phyloP scores from a whole-genome alignment of 2,113 vertebrate species.

The Acrocephalus kingi region DNA sequence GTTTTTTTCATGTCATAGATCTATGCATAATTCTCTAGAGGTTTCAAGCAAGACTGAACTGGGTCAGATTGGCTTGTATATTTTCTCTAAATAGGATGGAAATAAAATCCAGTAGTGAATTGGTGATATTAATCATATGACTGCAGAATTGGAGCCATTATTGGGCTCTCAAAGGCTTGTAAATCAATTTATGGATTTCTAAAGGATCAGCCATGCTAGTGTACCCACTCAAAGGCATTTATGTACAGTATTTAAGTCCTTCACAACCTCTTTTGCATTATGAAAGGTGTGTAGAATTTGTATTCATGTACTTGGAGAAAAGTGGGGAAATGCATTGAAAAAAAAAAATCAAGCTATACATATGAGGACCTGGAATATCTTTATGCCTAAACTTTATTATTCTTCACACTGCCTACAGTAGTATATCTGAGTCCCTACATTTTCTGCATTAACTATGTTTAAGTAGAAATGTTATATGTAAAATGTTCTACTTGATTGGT shows the following conservation, averaged over 20 bases:
- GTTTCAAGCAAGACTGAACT: constrained; percentile 53
- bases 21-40: constrained; percentile 44
- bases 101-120: constrained; percentile 15
- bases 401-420: not conserved
- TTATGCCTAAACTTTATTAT: not conserved
- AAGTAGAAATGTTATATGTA: not conserved
- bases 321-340: not conserved
- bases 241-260: not conserved
- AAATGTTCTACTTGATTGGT: not conserved
- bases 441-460: not conserved
- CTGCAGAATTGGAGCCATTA: constrained; percentile 12
- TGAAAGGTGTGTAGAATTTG: not conserved
- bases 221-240: not conserved
- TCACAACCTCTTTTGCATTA: not conserved
- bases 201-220: not conserved
- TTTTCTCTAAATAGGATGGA: constrained; percentile 46
- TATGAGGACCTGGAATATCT: not conserved
- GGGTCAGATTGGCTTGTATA: constrained; percentile 41
- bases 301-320: not conserved
- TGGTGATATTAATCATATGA: constrained; percentile 40
- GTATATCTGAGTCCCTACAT: not conserved
- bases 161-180: not conserved
- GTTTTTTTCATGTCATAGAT: not conserved
- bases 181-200: not conserved
- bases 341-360: not conserved